Evolutionary conservation across 2,113 vertebrate genomes (phyloP).

Genomic region (Craseonycteris thonglongyai): DNA sequence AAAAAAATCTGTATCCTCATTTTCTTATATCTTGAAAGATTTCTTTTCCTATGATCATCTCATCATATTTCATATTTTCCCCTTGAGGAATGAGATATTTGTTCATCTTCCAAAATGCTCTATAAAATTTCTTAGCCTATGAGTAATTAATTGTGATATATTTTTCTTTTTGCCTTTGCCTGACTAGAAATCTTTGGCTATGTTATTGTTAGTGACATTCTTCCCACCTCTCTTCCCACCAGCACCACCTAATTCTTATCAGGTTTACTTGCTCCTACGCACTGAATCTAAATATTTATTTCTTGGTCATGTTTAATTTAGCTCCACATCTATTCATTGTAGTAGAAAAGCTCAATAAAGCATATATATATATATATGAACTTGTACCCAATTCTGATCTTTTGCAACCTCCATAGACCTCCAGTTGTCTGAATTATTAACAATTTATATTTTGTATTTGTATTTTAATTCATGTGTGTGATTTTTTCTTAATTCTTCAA

Average conservation of each 20-base stretch:
- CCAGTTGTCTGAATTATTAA: background rate
- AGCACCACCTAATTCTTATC: background rate
- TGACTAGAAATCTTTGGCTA: background rate
- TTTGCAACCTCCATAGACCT: background rate
- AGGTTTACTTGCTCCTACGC: background rate
- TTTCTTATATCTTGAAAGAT: conserved; percentile 44
- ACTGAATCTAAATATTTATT: background rate
- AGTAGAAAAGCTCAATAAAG: background rate
- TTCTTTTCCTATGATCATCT: conserved; percentile 24
- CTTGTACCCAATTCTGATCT: background rate
- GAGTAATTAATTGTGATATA: conserved; percentile 35
- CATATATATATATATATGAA: too few species aligned
- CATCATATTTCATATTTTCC: conserved; percentile 1
- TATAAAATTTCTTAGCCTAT: background rate
- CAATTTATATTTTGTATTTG: background rate
- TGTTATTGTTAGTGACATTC: background rate
- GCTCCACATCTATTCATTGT: background rate
- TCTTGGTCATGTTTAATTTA: conserved; percentile 9
- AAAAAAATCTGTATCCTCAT: conserved; percentile 21
- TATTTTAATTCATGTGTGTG: background rate
- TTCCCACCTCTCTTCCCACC: background rate
- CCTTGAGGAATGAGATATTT: background rate
- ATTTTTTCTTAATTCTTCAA: background rate
- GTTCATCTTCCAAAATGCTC: background rate
- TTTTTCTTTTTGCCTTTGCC: background rate